phyloP scores from a whole-genome alignment of 2,113 vertebrate species.

The Isichthys henryi region DNA sequence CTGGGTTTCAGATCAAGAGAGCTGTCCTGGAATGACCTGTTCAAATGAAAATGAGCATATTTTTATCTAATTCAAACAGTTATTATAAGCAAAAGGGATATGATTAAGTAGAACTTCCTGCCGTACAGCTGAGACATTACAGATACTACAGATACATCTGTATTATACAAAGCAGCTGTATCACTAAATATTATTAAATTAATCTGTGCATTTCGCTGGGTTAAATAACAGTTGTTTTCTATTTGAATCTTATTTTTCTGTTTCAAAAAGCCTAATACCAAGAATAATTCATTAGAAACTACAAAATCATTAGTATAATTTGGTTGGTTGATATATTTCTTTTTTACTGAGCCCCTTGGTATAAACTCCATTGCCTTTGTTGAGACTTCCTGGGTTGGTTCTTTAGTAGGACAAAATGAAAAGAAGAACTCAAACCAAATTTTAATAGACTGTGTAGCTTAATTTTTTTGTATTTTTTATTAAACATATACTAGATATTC shows the following conservation, averaged over 20 bases:
- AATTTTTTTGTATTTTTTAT: not conserved
- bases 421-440: not conserved
- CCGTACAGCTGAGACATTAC: not conserved
- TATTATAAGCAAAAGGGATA: not conserved
- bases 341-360: not conserved
- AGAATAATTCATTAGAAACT: not conserved
- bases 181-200: not conserved
- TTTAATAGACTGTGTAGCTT: not conserved
- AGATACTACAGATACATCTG: not conserved
- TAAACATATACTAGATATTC: not conserved
- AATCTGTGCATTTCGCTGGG: not conserved
- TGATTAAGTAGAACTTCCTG: not conserved
- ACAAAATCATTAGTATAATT: not conserved
- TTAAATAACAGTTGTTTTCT: not conserved
- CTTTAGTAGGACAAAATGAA: not conserved
- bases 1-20: not conserved
- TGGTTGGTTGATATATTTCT: not conserved
- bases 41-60: not conserved
- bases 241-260: not conserved
- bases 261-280: not conserved
- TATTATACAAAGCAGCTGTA: not conserved
- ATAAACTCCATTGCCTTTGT: not conserved
- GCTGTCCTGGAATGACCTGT: not conserved
- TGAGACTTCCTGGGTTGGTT: not conserved
- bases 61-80: not conserved